Conservation (phyloP, 2,113 vertebrate genomes). For the Cyanoramphus novaezelandiae region DNA sequence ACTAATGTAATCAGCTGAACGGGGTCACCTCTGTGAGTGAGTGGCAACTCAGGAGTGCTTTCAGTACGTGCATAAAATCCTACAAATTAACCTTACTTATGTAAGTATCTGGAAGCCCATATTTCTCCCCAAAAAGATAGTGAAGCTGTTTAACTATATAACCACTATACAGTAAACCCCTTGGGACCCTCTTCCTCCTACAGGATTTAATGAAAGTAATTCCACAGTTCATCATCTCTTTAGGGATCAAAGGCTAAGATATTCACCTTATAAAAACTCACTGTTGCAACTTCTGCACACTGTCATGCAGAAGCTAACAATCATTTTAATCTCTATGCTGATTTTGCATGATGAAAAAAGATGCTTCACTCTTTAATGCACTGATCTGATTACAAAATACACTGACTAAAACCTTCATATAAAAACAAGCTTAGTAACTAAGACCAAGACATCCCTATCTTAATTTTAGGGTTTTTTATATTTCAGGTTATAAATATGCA, state of each 20-base stretch:
- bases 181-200: background rate
- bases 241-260: background rate
- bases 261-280: background rate
- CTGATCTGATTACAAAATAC: background rate
- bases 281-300: background rate
- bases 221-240: background rate
- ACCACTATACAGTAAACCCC: background rate
- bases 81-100: background rate
- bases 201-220: background rate
- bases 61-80: background rate
- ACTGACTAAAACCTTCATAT: constrained; percentile 14
- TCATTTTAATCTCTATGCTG: background rate
- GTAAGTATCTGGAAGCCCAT: background rate
- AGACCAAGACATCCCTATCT: constrained; percentile 26
- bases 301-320: background rate
- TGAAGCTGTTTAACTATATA: background rate
- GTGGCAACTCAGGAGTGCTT: background rate
- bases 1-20: background rate
- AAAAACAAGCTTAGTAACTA: constrained; percentile 47
- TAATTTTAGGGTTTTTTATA: constrained; percentile 28
- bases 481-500: constrained; percentile 54
- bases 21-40: background rate
- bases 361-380: background rate
- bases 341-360: constrained; percentile 1
- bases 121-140: background rate